A percentile compares a stretch with the other conserved stretches of the same genome.
These are phyloP conservation scores for Mimachlamys varia DNA, from an alignment of 2,888 invertebrate species.

Conservation along the genomic window DNA sequence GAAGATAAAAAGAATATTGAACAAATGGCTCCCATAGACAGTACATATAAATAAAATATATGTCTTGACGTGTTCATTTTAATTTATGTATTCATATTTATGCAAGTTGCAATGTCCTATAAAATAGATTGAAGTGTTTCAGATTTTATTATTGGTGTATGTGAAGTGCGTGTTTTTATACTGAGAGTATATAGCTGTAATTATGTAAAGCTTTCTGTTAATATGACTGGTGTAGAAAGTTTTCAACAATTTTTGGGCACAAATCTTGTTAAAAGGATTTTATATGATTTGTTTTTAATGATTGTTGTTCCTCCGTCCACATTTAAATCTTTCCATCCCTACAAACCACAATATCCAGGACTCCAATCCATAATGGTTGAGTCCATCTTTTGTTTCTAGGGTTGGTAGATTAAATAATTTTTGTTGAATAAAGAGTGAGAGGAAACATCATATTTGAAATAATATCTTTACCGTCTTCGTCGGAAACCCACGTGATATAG, in stretches of 20 bases:
- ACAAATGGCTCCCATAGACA: neutral
- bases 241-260: neutral
- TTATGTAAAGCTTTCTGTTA: neutral
- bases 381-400: neutral
- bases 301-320: slow-evolving; percentile 26
- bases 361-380: neutral
- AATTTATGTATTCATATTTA: slow-evolving; percentile 21
- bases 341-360: neutral
- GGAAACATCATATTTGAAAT: neutral
- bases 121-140: slow-evolving; percentile 34
- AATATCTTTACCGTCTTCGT: neutral
- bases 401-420: neutral
- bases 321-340: neutral
- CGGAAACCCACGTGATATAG: no score
- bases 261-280: slow-evolving; percentile 28
- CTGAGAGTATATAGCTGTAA: neutral
- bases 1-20: neutral
- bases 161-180: slow-evolving; percentile 34
- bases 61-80: slow-evolving; percentile 25
- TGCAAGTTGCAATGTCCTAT: slow-evolving; percentile 31
- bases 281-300: neutral
- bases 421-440: neutral
- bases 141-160: slow-evolving; percentile 9
- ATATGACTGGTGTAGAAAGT: neutral
- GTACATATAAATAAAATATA: neutral